Conservation (phyloP, 2,888 invertebrate species). For the Mechanitis mazaeus region DNA sequence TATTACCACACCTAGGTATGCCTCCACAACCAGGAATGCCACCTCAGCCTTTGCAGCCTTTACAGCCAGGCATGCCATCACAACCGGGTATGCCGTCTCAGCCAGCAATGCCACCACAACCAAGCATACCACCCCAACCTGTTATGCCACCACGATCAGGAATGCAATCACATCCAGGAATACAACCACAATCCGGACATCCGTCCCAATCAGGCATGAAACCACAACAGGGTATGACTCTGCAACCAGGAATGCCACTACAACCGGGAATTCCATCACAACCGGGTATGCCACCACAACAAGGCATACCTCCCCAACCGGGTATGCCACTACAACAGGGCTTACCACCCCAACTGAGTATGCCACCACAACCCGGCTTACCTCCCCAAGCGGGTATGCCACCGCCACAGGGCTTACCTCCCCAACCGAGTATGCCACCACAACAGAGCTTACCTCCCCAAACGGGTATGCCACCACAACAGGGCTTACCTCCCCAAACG, state of each 20-base stretch:
- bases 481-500: constrained; percentile 36
- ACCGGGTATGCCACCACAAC: constrained; percentile 32
- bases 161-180: constrained; percentile 36
- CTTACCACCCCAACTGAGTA: constrained; percentile 34
- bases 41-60: background rate
- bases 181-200: constrained; percentile 27
- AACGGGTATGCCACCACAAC: constrained; percentile 45
- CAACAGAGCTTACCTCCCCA: constrained; percentile 32
- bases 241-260: constrained; percentile 26
- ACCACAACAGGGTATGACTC: constrained; percentile 31
- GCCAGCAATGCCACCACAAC: constrained; percentile 28
- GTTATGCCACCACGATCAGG: constrained; percentile 39
- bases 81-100: constrained; percentile 38
- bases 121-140: constrained; percentile 34
- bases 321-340: constrained; percentile 38
- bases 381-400: constrained; percentile 38
- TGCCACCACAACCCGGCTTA: constrained; percentile 30
- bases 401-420: constrained; percentile 41
- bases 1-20: constrained; percentile 45
- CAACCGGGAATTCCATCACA: constrained; percentile 38
- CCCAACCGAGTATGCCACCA: constrained; percentile 31
- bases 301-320: constrained; percentile 43
- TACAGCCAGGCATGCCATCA: constrained; percentile 23
- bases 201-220: constrained; percentile 17
- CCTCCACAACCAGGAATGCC: constrained; percentile 30